These are phyloP conservation scores for Tenebrosternarchus preto DNA, from an alignment of 2,113 vertebrate species.

Conservation along the genomic window DNA sequence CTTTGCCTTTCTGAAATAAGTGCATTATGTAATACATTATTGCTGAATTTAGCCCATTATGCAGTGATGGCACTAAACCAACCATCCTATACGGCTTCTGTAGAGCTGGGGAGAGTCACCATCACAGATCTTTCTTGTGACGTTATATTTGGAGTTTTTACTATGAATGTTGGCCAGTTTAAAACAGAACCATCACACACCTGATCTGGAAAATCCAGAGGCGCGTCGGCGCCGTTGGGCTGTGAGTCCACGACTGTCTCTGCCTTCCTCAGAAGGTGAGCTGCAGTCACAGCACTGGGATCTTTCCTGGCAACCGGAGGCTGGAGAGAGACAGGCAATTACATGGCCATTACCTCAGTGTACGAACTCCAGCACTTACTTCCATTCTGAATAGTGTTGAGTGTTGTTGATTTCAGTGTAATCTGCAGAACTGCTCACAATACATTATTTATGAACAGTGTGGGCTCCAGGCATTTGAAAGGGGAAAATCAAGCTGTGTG, in stretches of 20 bases:
- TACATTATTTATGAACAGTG: slow-evolving; percentile 5
- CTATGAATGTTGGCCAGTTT: not conserved
- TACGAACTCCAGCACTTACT: not conserved
- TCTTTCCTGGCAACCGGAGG: slow-evolving; percentile 78
- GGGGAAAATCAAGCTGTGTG: not conserved
- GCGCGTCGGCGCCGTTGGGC: slow-evolving; percentile 68
- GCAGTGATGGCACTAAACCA: not conserved
- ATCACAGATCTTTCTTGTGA: too few relatives aligned
- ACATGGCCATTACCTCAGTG: not conserved
- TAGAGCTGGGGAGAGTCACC: too few relatives aligned
- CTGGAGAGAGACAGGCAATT: slow-evolving; percentile 54
- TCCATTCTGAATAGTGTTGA: not conserved
- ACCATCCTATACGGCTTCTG: too few relatives aligned
- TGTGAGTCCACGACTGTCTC: slow-evolving; percentile 63
- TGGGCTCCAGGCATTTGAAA: not conserved
- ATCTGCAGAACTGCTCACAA: not conserved
- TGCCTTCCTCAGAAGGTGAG: slow-evolving; percentile 68
- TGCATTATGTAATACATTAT: not conserved
- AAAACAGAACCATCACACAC: slow-evolving; percentile 52
- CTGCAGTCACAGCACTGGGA: slow-evolving; percentile 67
- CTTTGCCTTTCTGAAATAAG: not conserved
- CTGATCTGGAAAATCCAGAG: slow-evolving; percentile 63
- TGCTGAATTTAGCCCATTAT: not conserved
- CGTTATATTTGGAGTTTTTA: not conserved
- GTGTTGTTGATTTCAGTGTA: not conserved